Percentiles rank a stretch among this genome's conserved stretches.
phyloP scores from a whole-genome alignment of 2,113 vertebrate genomes.

The Aix galericulata region DNA sequence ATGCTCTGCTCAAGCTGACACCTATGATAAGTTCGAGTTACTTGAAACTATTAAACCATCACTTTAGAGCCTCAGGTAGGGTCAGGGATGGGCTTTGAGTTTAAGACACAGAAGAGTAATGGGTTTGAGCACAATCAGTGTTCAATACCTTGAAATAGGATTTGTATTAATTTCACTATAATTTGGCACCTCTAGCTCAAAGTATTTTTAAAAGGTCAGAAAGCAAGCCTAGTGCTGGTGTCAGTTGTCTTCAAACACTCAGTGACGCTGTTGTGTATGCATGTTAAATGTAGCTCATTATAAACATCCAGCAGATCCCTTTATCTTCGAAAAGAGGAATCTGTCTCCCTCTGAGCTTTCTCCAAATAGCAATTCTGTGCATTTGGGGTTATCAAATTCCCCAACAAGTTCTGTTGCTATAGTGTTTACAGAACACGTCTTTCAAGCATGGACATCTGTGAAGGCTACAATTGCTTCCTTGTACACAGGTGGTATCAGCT shows the following conservation, averaged over 20 bases:
- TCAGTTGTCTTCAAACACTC: background rate
- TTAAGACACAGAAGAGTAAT: background rate
- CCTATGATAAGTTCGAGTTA: background rate
- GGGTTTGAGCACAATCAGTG: no score
- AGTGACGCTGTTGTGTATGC: rapidly evolving
- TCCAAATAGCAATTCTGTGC: background rate
- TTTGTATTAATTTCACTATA: background rate
- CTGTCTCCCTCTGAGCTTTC: background rate
- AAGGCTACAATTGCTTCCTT: background rate
- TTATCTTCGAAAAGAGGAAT: background rate
- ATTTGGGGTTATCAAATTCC: background rate
- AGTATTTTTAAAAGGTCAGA: background rate
- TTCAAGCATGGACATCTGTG: background rate
- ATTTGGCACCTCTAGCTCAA: background rate
- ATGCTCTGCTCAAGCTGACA: rapidly evolving
- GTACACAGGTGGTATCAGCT: no score
- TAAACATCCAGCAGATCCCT: background rate
- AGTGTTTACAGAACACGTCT: background rate
- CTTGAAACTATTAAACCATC: background rate
- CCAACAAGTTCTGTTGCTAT: background rate
- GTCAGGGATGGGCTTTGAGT: background rate
- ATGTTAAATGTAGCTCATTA: background rate
- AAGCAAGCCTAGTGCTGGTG: background rate
- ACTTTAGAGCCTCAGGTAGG: background rate
- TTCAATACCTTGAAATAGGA: background rate